Evolutionary conservation across 1,140 invertebrate species (phyloP).

Genomic region (Pogonomyrmex barbatus): DNA sequence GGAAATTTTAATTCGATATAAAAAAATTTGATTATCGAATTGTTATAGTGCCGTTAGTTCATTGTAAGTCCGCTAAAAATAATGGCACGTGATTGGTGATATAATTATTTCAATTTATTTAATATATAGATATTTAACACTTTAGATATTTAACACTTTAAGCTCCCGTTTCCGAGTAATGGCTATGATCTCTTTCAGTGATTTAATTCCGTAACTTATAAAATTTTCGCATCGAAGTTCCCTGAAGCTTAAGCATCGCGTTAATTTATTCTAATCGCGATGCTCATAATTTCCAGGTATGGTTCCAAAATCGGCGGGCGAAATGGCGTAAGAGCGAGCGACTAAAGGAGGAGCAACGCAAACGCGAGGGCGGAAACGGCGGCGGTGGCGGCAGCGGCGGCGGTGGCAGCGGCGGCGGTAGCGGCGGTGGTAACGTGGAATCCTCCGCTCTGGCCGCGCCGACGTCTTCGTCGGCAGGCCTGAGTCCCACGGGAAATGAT

Average conservation of each 20-base stretch:
- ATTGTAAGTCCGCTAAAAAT: too few relatives aligned
- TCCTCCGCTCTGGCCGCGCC: constrained; percentile 73
- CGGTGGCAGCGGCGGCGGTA: constrained; percentile 23
- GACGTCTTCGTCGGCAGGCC: constrained; percentile 80
- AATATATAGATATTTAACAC: too few relatives aligned
- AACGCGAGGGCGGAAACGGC: constrained; percentile 91
- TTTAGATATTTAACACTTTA: too few relatives aligned
- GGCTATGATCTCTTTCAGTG: too few relatives aligned
- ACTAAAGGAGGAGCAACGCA: constrained; percentile 95
- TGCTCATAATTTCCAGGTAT: constrained; percentile 89
- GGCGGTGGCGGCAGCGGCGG: constrained; percentile 86
- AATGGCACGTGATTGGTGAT: too few relatives aligned
- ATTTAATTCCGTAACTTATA: constrained; percentile 8
- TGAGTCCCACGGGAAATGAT: constrained; percentile 79
- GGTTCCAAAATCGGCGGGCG: constrained; percentile 97
- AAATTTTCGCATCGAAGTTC: constrained; percentile 19
- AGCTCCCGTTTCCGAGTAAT: too few relatives aligned
- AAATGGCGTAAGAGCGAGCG: constrained; percentile 97
- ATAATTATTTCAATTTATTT: too few relatives aligned
- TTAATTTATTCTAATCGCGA: constrained; percentile 11
- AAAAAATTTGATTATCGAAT: too few relatives aligned
- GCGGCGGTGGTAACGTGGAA: constrained; percentile 54
- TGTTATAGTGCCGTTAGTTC: too few relatives aligned
- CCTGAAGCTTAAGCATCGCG: not conserved
- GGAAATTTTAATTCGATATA: too few relatives aligned